Conservation (phyloP, 2,888 invertebrate species). For the Ephialtes manifestator region DNA sequence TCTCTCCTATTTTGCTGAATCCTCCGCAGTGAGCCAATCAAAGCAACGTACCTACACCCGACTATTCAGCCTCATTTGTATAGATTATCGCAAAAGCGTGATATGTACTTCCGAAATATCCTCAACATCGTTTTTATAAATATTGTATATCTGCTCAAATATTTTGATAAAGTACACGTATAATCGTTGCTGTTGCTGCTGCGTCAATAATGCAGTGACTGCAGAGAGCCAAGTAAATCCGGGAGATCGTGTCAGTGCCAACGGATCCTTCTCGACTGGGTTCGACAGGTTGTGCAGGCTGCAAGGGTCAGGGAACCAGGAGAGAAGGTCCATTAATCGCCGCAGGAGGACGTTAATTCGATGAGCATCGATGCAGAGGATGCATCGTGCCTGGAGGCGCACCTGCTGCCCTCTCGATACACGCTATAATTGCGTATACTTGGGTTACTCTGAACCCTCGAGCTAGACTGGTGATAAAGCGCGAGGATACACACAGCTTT, state of each 20-base stretch:
- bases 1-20: too few relatives aligned
- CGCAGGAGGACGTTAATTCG: conserved; percentile 65
- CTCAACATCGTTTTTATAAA: too few relatives aligned
- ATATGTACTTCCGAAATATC: too few relatives aligned
- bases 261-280: conserved; percentile 30
- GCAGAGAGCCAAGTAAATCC: conserved; percentile 14
- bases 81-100: too few relatives aligned
- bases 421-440: conserved; percentile 50
- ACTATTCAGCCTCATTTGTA: too few relatives aligned
- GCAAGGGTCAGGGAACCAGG: conserved; percentile 36
- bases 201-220: conserved; percentile 9
- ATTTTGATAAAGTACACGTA: background rate
- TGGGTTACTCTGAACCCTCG: conserved; percentile 3
- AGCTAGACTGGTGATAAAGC: conserved; percentile 27
- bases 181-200: background rate
- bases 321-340: conserved; percentile 61
- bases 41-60: too few relatives aligned
- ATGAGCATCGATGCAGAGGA: conserved; percentile 63
- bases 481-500: conserved; percentile 30
- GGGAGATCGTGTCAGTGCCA: conserved; percentile 12
- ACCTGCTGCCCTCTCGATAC: conserved; percentile 43
- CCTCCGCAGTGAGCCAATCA: too few relatives aligned
- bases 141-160: background rate
- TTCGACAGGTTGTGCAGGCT: conserved; percentile 49
- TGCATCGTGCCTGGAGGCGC: conserved; percentile 42